phyloP scores from a whole-genome alignment of 2,113 vertebrate genomes.

The Eudyptes chrysolophus region DNA sequence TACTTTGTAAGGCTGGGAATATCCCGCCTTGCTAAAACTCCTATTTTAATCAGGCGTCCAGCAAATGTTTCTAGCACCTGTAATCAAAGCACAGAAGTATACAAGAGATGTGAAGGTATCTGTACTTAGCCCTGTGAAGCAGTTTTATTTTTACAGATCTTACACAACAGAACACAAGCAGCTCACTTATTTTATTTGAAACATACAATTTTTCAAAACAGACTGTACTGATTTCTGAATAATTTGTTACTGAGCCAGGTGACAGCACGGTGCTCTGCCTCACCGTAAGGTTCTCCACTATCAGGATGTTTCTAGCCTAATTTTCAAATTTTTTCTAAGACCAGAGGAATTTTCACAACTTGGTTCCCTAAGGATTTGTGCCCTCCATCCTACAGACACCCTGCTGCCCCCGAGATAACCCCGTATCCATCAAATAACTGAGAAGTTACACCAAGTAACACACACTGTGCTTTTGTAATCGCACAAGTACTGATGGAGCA shows the following conservation, averaged over 20 bases:
- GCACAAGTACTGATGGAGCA: accelerated
- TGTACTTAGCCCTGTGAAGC: not conserved
- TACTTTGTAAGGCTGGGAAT: conserved; percentile 88
- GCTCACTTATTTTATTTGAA: not conserved
- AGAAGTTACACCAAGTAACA: not conserved
- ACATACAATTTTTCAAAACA: accelerated
- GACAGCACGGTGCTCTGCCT: not conserved
- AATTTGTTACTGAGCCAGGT: too few relatives aligned
- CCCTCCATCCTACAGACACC: not conserved
- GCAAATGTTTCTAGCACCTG: conserved; percentile 89
- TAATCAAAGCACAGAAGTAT: not conserved
- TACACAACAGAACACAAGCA: not conserved
- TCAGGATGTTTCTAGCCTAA: not conserved
- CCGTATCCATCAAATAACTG: not conserved
- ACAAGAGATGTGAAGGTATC: not conserved
- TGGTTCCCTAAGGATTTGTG: not conserved
- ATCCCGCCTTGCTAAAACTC: conserved; percentile 80
- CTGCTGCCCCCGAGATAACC: not conserved
- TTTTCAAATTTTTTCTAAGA: not conserved
- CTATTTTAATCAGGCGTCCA: conserved; percentile 81
- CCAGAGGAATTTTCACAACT: not conserved
- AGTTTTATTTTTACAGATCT: not conserved
- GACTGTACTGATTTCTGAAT: not conserved
- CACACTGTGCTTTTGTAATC: accelerated
- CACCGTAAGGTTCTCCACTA: accelerated